These are phyloP conservation scores for Ceuthmochares aereus DNA, from an alignment of 2,113 vertebrate species.

Conservation along the genomic window DNA sequence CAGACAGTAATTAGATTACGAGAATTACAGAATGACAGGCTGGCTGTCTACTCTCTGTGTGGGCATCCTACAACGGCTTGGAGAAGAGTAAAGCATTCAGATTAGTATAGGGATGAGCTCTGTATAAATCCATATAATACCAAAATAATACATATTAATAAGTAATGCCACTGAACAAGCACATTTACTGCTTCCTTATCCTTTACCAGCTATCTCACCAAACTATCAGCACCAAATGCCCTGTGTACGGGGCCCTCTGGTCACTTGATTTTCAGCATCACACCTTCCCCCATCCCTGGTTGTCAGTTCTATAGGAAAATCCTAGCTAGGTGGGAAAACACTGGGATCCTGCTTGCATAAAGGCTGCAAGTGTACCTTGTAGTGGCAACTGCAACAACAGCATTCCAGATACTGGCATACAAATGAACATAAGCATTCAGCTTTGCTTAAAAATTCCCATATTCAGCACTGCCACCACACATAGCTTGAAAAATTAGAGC, in stretches of 20 bases:
- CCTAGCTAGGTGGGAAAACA: not conserved
- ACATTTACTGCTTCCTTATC: not conserved
- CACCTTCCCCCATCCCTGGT: not conserved
- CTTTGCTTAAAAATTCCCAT: constrained; percentile 40
- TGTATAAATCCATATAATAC: constrained; percentile 45
- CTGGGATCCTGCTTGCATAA: not conserved
- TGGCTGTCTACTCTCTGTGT: not conserved
- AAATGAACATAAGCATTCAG: not conserved
- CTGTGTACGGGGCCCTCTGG: not conserved
- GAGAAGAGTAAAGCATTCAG: constrained; percentile 26
- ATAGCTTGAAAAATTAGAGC: constrained; percentile 30
- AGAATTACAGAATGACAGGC: constrained; percentile 54
- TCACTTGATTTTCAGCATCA: not conserved
- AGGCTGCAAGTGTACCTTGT: not conserved
- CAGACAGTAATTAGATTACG: constrained; percentile 23
- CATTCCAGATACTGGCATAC: not conserved
- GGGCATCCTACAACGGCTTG: constrained; percentile 1
- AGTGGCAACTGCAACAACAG: accelerated
- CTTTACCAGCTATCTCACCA: not conserved
- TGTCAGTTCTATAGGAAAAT: not conserved
- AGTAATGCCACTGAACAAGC: constrained; percentile 1
- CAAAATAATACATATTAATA: constrained; percentile 25
- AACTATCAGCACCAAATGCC: not conserved
- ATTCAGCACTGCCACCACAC: constrained; percentile 44
- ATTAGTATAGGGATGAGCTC: constrained; percentile 49